A percentile compares a stretch with the other conserved stretches of the same genome.
Evolutionary conservation across 2,113 vertebrate genomes (phyloP).

Genomic region (Vidua chalybeata): DNA sequence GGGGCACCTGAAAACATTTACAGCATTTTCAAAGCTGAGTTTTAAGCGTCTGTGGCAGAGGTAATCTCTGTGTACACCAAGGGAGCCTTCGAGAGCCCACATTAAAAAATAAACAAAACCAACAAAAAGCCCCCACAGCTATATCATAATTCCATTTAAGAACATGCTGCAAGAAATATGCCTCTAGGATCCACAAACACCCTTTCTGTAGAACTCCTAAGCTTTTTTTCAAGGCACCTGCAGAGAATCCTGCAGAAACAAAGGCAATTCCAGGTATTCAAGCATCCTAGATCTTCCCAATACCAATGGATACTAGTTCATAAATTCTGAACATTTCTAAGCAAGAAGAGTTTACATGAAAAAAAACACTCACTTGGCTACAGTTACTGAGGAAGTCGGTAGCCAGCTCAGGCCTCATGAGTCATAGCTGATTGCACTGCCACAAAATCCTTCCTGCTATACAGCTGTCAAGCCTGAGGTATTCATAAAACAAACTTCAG

Average conservation of each 20-base stretch:
- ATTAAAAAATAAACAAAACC: background rate
- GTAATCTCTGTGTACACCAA: rapidly evolving
- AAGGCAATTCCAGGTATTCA: background rate
- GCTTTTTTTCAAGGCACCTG: background rate
- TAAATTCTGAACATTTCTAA: background rate
- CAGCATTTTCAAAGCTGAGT: background rate
- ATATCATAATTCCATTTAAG: background rate
- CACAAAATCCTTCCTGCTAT: slow-evolving; percentile 30
- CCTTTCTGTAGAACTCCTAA: background rate
- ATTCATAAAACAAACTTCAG: background rate
- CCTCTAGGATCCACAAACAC: background rate
- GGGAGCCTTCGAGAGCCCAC: background rate
- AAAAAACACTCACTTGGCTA: slow-evolving; percentile 20
- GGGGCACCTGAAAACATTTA: background rate
- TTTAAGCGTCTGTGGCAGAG: background rate
- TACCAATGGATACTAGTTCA: background rate
- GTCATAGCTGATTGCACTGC: slow-evolving; percentile 6
- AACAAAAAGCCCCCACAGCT: background rate
- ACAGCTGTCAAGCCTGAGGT: background rate
- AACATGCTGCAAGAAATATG: background rate
- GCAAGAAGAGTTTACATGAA: background rate
- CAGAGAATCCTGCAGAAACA: background rate
- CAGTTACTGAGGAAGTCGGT: background rate
- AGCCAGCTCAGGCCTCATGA: slow-evolving; percentile 10
- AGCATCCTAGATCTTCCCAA: background rate